phyloP scores from a whole-genome alignment of 1,140 invertebrate species.

The Parapsyche elsis region DNA sequence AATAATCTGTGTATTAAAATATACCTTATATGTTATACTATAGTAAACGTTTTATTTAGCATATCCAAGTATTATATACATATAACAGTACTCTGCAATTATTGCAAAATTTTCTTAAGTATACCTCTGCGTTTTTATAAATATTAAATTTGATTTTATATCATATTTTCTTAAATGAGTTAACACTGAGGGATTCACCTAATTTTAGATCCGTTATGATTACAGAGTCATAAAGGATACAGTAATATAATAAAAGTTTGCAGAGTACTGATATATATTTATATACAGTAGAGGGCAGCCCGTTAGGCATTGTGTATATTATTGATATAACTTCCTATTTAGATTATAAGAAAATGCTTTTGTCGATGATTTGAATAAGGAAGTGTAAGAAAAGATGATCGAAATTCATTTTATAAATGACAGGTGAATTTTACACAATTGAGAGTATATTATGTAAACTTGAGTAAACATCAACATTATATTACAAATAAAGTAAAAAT shows the following conservation, averaged over 20 bases:
- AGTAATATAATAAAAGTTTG: background rate
- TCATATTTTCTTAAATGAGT: too few species aligned
- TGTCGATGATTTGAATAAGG: slow-evolving; percentile 20
- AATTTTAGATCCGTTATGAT: too few species aligned
- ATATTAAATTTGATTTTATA: background rate
- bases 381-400: background rate
- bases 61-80: slow-evolving; percentile 12
- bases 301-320: slow-evolving; percentile 43
- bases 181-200: too few species aligned
- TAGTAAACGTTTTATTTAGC: slow-evolving; percentile 23
- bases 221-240: background rate
- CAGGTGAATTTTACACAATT: slow-evolving; percentile 13
- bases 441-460: slow-evolving; percentile 9
- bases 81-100: background rate
- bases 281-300: slow-evolving; percentile 35
- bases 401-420: slow-evolving; percentile 33
- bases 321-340: slow-evolving; percentile 41
- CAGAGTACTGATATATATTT: background rate
- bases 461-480: background rate
- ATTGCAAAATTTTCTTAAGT: background rate
- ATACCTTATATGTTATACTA: background rate
- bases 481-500: background rate
- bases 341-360: slow-evolving; percentile 36
- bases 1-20: slow-evolving; percentile 29
- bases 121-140: background rate